A percentile compares a stretch with the other conserved stretches of the same genome.
These are phyloP conservation scores for Drosophila meridionalis DNA, from an alignment of 2,888 invertebrate genomes.

Conservation along the genomic window DNA sequence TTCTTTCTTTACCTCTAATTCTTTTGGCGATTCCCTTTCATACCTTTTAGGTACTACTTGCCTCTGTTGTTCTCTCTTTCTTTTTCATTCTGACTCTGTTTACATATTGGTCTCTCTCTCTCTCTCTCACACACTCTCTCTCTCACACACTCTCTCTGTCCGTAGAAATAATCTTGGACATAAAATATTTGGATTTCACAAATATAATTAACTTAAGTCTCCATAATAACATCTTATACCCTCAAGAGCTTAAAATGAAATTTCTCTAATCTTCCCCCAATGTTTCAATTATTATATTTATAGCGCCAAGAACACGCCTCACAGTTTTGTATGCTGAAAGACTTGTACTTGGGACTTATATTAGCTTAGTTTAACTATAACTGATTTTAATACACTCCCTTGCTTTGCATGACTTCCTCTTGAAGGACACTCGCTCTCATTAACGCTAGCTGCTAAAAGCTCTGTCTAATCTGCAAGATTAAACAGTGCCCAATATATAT, in stretches of 20 bases:
- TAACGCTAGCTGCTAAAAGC: neutral
- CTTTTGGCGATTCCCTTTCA: too few species aligned
- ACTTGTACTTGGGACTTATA: neutral
- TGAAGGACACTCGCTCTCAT: neutral
- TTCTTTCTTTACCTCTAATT: too few species aligned
- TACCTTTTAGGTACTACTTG: too few species aligned
- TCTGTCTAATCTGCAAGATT: slow-evolving; percentile 4
- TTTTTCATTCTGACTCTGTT: too few species aligned
- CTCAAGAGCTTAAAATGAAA: neutral
- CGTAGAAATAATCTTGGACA: too few species aligned
- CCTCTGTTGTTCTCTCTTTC: too few species aligned
- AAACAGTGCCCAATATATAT: neutral
- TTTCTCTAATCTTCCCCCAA: neutral
- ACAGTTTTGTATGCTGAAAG: neutral
- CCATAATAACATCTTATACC: neutral
- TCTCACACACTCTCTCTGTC: neutral
- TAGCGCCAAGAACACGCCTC: neutral
- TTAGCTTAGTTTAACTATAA: neutral
- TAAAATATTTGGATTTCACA: neutral
- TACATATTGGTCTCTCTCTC: neutral
- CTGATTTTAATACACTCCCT: neutral
- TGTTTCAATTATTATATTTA: neutral
- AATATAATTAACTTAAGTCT: neutral
- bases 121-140: neutral
- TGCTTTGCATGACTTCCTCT: too few species aligned